Evolutionary conservation across 2,888 invertebrate genomes (phyloP), one percentile per base, ranked within the genome.

Genomic region (Pristionchus mayeri): DNA sequence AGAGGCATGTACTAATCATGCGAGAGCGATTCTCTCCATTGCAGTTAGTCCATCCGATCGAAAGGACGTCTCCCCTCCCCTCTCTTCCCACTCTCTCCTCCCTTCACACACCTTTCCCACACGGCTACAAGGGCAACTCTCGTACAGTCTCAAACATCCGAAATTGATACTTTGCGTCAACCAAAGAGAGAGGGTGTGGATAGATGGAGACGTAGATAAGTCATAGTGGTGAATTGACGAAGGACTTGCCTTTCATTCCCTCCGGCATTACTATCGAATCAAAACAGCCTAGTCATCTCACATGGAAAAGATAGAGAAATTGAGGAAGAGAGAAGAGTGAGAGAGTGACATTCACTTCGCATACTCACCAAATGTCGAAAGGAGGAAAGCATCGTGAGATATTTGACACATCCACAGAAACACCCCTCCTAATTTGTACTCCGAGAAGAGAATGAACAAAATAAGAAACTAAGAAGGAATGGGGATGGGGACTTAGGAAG

Each of bases 121-220:
- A 27, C 60, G 24, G 24, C 60, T 30, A 60, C 30, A 60, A 60
- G 60, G 60, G 60, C 60, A 63, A 63, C 34, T 63, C 60, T 63
- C 60, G 60, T 63, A 63, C 60, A 63, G 60, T 63, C 60, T 63
- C 60, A 63, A 63, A 63, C 60, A 63, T 34, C 30, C 27, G 30
- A 27, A 63, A 63, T 11, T 63, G 60, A 63, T 34, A 63, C 60
- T 63, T 63, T 34, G 9, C 60, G 27, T 34, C 60, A 63, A 63
- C 60, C 30, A 63, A 27, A n/a, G n/a, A n/a, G n/a, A n/a, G n/a
- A n/a, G n/a, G n/a, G n/a, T n/a, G n/a, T n/a, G n/a, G n/a, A n/a
- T n/a, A n/a, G n/a, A n/a, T n/a, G n/a, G n/a, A n/a, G n/a, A n/a
- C n/a, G n/a, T n/a, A n/a, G n/a, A n/a, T n/a, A n/a, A n/a, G n/a